Conservation (phyloP, 1,140 invertebrate species). For the Drosophila melanica region DNA sequence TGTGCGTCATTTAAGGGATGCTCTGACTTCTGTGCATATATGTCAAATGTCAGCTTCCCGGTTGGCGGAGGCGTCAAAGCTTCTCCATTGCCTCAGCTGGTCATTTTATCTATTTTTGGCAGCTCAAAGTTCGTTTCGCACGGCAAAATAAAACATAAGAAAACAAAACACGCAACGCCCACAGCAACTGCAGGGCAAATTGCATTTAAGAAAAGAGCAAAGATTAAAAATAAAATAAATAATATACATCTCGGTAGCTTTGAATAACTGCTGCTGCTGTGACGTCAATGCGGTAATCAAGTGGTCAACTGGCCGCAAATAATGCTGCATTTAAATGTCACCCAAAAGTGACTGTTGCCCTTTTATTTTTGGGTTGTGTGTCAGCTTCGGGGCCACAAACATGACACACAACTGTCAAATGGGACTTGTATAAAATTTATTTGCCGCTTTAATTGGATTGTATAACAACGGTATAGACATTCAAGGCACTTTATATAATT, state of each 20-base stretch:
- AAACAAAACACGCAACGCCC: background rate
- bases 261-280: conserved; percentile 24
- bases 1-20: conserved; percentile 27
- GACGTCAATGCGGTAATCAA: conserved; percentile 61
- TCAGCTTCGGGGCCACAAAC: background rate
- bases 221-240: background rate
- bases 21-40: conserved; percentile 33
- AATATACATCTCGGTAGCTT: conserved; percentile 1
- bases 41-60: conserved; percentile 42
- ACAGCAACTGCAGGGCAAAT: background rate
- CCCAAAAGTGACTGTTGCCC: conserved; percentile 34
- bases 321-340: conserved; percentile 70
- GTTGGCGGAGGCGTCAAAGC: conserved; percentile 7
- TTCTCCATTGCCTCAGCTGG: conserved; percentile 9
- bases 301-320: conserved; percentile 35
- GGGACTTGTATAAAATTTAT: too few relatives aligned
- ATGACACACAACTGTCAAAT: background rate
- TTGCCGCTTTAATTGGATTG: too few relatives aligned
- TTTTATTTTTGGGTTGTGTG: conserved; percentile 21
- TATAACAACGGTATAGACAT: too few relatives aligned
- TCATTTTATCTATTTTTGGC: conserved; percentile 37
- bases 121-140: conserved; percentile 33
- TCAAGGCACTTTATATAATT: too few relatives aligned
- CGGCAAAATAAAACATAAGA: background rate
- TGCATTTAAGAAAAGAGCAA: background rate